phyloP scores from a whole-genome alignment of 2,888 invertebrate genomes.

The Brachyopa scutellaris region DNA sequence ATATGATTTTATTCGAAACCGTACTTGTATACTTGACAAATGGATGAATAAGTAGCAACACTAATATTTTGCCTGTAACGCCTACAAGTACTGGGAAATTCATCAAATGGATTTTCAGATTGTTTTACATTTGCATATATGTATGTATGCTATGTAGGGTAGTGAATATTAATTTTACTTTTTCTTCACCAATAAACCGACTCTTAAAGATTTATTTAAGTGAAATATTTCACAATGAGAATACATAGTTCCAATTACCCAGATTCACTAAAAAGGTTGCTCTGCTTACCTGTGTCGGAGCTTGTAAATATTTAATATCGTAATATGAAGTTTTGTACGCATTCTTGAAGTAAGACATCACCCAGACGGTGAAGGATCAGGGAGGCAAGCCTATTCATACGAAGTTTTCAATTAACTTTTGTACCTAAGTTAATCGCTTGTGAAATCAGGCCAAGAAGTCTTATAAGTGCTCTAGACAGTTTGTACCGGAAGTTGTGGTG shows the following conservation, averaged over 20 bases:
- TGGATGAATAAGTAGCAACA: not conserved
- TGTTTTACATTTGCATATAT: not conserved
- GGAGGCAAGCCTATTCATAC: not conserved
- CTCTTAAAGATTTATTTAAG: not conserved
- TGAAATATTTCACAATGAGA: not conserved
- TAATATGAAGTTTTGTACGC: not conserved
- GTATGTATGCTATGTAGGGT: too few relatives aligned
- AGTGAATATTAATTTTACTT: too few relatives aligned
- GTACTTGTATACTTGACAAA: not conserved
- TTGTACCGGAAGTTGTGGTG: not conserved
- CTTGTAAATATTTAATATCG: slow-evolving; percentile 20
- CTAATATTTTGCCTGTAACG: not conserved
- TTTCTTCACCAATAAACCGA: too few relatives aligned
- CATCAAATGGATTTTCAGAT: not conserved
- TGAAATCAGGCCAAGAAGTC: not conserved
- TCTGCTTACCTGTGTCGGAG: not conserved
- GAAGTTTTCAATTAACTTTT: slow-evolving; percentile 23
- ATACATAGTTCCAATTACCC: too few relatives aligned
- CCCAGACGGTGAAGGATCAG: not conserved
- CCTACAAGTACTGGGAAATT: not conserved
- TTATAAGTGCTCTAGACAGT: slow-evolving; percentile 22
- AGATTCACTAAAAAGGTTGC: too few relatives aligned
- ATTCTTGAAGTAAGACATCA: not conserved
- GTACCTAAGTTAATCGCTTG: not conserved
- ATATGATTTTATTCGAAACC: slow-evolving; percentile 5